Evolutionary conservation across 2,797 vertebrate species (phyloP), one percentile per base, ranked within the genome.

Genomic region (Sebastolobus altivelis): DNA sequence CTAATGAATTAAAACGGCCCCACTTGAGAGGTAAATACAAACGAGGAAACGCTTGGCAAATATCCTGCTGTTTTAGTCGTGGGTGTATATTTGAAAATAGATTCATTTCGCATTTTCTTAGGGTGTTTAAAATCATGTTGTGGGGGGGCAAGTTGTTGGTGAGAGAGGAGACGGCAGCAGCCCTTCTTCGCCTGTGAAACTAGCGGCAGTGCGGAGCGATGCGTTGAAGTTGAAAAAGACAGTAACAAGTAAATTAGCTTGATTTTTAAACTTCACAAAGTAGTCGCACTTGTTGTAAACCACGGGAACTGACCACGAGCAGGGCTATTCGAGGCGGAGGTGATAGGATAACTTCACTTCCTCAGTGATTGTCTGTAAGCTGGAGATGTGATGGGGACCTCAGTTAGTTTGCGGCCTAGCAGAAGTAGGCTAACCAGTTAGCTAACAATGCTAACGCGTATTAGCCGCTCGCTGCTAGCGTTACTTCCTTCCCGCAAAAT

Each of bases 321-420:
- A 20, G 31, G 68, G 71, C 31, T 76, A n/a, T 83, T 91, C 65
- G n/a, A 75, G n/a, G 62, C 62, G 75, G 18, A 75, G 76, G 74
- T 73, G 49, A 72, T 66, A 49, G 22, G 72, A 79, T 83, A 43
- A 93, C 73, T 92, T 92, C 22, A 92, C 87, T 92, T 93, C 76
- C 85, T 80, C 91, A 84, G 84, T 90, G 80, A 80, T 86, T 86
- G 90, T 87, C 81, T 88, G 56, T 91, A 43, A 82, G 89, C 87
- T 87, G 80, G 83, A 90, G 43, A 46, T 46, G 43, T 95, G 92
- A 93, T 93, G 94, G 93, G 91, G 83, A 94, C 91, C 92, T 92
- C 86, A 92, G 90, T 92, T 43, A 97, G 96, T 97, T 97, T 96
- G 96, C 94, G 97, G 97, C 97, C 96, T 97, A 97, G 40, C 40